phyloP scores from a whole-genome alignment of 1,140 invertebrate species.

The Propsilocerus akamusi region DNA sequence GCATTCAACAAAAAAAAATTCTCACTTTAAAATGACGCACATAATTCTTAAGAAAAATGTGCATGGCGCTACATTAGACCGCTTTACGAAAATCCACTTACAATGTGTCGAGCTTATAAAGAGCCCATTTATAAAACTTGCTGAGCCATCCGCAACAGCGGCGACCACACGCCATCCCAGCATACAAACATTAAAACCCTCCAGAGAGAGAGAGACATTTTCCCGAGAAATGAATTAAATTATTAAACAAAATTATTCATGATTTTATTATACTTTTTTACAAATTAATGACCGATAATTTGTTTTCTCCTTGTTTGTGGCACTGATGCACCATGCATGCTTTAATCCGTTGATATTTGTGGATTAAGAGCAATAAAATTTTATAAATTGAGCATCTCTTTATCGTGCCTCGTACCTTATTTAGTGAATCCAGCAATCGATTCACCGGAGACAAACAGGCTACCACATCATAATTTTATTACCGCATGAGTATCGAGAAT shows the following conservation, averaged over 20 bases:
- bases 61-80: too few relatives aligned
- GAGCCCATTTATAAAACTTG: too few relatives aligned
- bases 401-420: neutral
- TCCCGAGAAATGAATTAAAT: neutral
- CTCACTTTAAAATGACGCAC: too few relatives aligned
- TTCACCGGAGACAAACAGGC: neutral
- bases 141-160: too few relatives aligned
- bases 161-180: neutral
- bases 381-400: neutral
- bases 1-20: too few relatives aligned
- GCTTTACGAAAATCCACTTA: too few relatives aligned
- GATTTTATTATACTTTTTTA: neutral
- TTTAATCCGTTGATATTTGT: neutral
- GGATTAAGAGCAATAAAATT: too few relatives aligned
- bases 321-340: neutral
- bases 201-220: too few relatives aligned
- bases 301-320: neutral
- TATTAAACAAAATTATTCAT: neutral
- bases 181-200: too few relatives aligned
- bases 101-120: too few relatives aligned
- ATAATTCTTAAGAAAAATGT: too few relatives aligned
- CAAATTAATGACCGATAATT: neutral
- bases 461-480: constrained; percentile 3
- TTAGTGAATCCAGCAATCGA: neutral
- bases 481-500: neutral